Evolutionary conservation across 2,113 vertebrate genomes (phyloP).

Genomic region (Oryzias javanicus): DNA sequence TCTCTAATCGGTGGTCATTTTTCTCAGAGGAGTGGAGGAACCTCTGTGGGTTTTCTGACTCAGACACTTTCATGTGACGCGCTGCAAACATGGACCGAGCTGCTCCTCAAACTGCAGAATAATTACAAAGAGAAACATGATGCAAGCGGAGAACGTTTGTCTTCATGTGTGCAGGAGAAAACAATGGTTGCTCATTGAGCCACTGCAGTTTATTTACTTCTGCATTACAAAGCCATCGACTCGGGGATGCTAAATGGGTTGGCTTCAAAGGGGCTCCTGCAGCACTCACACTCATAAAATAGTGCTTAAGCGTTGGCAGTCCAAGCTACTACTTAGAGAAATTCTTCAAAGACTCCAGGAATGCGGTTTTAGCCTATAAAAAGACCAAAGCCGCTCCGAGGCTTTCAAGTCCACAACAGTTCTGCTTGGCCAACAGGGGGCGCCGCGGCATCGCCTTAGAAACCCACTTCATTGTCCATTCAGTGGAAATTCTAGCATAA

Average conservation of each 20-base stretch:
- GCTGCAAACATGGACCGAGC: no score
- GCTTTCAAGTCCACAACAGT: conserved; percentile 25
- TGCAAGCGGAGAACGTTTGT: conserved; percentile 11
- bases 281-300: conserved; percentile 68
- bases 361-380: conserved; percentile 74
- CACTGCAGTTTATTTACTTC: conserved; percentile 54
- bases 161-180: conserved; percentile 53
- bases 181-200: conserved; percentile 60
- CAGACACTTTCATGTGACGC: no score
- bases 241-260: conserved; percentile 57
- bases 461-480: conserved; percentile 71
- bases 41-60: no score
- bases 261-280: conserved; percentile 65
- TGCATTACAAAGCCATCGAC: conserved; percentile 62
- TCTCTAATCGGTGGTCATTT: no score
- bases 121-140: conserved; percentile 6
- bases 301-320: conserved; percentile 68
- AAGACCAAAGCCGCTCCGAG: conserved; percentile 64
- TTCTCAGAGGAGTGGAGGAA: no score
- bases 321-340: conserved; percentile 75
- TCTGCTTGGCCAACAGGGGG: conserved; percentile 53
- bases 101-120: not conserved
- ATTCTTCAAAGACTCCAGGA: conserved; percentile 68
- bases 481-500: conserved; percentile 71
- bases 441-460: conserved; percentile 47